phyloP scores from a whole-genome alignment of 2,113 vertebrate genomes.

The Cephalopterus ornatus region DNA sequence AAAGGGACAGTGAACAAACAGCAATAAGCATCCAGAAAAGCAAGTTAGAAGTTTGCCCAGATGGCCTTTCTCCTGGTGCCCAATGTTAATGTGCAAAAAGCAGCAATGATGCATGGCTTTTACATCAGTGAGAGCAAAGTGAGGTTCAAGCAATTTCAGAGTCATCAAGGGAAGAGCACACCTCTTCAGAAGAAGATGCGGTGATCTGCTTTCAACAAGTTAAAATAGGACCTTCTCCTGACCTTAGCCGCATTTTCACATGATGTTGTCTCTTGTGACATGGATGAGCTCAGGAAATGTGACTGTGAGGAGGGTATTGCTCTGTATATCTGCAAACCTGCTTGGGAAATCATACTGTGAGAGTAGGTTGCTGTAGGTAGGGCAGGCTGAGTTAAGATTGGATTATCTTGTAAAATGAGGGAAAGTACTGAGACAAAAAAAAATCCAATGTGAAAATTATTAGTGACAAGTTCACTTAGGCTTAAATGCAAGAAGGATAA shows the following conservation, averaged over 20 bases:
- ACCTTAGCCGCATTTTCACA: not conserved
- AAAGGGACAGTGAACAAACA: not conserved
- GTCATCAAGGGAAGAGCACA: not conserved
- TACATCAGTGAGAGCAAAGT: not conserved
- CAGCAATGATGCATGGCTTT: not conserved
- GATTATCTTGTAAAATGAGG: not conserved
- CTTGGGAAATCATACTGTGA: not conserved
- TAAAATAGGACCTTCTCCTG: not conserved
- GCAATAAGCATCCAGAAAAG: not conserved
- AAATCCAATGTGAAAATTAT: not conserved
- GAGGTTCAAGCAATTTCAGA: not conserved
- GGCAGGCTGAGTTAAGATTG: not conserved
- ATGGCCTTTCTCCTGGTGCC: not conserved
- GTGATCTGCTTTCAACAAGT: not conserved
- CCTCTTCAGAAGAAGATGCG: not conserved
- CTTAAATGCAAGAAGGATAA: not conserved
- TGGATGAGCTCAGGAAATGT: not conserved
- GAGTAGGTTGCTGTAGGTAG: not conserved
- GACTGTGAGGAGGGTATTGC: not conserved
- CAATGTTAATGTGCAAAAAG: not conserved
- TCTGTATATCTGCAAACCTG: not conserved
- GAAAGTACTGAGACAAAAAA: not conserved
- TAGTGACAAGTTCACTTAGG: not conserved
- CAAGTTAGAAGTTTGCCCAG: not conserved
- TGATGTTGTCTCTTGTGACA: fast-evolving